Evolutionary conservation across 2,888 invertebrate species (phyloP), one percentile per base, ranked within the genome.

Genomic region (Mylabris sibirica): DNA sequence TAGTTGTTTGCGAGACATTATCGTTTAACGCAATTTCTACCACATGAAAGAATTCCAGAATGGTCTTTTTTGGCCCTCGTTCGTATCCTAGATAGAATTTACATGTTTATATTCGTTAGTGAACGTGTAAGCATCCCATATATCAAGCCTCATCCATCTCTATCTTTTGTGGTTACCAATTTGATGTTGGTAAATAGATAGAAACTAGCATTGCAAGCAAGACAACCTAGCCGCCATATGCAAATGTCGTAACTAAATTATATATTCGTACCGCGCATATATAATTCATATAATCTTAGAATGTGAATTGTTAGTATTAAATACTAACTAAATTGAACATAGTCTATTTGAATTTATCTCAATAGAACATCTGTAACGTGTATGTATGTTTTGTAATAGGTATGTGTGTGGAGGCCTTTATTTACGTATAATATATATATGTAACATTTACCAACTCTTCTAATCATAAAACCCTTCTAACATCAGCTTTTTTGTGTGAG

Each of bases 201-300:
- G 44, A 44, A 44, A 44, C 44, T 44, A 44, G 44, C 44, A 44
- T 44, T 44, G 44, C n/a, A 44, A 44, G 44, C 44, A 44, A 44
- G 17, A 44, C 44, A 44, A 44, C 44, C n/a, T 44, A 81, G 81
- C 83, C 83, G 83, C 84, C 84, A 84, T 83, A 84, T 84, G 84
- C 84, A 84, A 84, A 84, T 84, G 82, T 80, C 77, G 81, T 82
- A 83, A 83, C 84, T 82, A 82, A 84, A 84, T 84, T 83, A 84
- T 83, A 79, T 82, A 81, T 81, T 82, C 83, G 80, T 81, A 83
- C 78, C 78, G 81, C 81, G 83, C 83, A 83, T 84, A 83, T 82
- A 82, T 84, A 83, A 83, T 84, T 82, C 80, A 76, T 71, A 44
- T 44, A 44, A 57, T 44, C 61, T 73, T 66, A 72, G 72, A 72